Percentiles rank a stretch among this genome's conserved stretches.
Conservation (phyloP, 2,797 vertebrate genomes). For the Labroides dimidiatus region DNA sequence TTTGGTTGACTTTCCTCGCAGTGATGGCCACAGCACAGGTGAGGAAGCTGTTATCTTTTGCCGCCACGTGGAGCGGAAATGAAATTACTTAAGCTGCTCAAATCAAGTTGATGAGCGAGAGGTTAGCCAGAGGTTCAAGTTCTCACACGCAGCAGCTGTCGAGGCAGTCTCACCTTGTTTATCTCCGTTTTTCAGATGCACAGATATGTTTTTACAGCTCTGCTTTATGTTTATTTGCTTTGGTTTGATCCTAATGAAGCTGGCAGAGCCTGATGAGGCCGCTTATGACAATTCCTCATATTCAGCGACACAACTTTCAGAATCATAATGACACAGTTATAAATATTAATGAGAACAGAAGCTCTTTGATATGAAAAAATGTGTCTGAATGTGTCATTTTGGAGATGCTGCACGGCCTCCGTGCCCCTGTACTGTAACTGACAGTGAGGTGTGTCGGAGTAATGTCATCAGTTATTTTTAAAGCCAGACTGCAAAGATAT, state of each 20-base stretch:
- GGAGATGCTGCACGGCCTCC: constrained; percentile 39
- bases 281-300: constrained; percentile 47
- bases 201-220: constrained; percentile 13
- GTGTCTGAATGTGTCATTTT: constrained; percentile 52
- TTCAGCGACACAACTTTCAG: constrained; percentile 59
- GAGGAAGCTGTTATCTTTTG: constrained; percentile 71
- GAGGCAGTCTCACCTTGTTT: constrained; percentile 29
- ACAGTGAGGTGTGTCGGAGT: constrained; percentile 14
- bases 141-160: constrained; percentile 28
- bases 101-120: constrained; percentile 66
- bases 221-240: constrained; percentile 6
- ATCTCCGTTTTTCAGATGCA: constrained; percentile 31
- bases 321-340: constrained; percentile 55
- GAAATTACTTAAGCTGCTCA: constrained; percentile 69
- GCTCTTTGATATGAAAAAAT: constrained; percentile 32
- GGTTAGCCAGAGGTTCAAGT: constrained; percentile 48
- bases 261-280: constrained; percentile 39
- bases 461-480: constrained; percentile 56
- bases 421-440: constrained; percentile 47
- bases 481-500: constrained; percentile 45
- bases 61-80: constrained; percentile 65
- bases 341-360: constrained; percentile 68
- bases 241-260: constrained; percentile 32
- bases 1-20: constrained; percentile 72
- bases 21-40: constrained; percentile 69